Evolutionary conservation across 2,113 vertebrate genomes (phyloP).

Genomic region (Oreocharis arfaki): DNA sequence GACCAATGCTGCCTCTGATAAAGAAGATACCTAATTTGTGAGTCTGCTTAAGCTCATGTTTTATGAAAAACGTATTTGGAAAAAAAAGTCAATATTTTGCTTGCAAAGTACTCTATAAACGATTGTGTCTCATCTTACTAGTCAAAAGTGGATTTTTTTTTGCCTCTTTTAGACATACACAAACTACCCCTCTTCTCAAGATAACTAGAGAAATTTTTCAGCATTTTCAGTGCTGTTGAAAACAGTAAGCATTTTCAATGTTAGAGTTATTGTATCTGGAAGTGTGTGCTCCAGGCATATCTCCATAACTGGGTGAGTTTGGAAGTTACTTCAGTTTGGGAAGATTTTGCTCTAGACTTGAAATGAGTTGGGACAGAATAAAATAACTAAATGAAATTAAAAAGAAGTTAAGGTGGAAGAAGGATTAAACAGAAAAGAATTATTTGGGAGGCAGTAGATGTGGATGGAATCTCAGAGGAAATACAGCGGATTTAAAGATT

Average conservation of each 20-base stretch:
- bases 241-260: neutral
- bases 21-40: neutral
- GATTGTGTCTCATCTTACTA: neutral
- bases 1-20: neutral
- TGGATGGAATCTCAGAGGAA: neutral
- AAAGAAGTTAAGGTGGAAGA: neutral
- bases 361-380: neutral
- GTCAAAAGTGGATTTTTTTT: neutral
- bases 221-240: neutral
- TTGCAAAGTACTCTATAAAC: neutral
- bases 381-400: neutral
- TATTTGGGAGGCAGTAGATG: neutral
- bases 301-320: neutral
- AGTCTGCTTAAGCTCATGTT: neutral
- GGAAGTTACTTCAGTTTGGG: neutral
- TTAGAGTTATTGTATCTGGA: neutral
- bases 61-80: neutral
- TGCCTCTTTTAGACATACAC: neutral
- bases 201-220: neutral
- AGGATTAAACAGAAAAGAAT: neutral
- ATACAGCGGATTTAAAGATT: neutral
- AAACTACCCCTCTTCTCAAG: neutral
- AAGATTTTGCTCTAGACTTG: neutral
- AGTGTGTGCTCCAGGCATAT: neutral
- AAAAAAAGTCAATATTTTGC: neutral